Base-by-base conservation (phyloP, 2,113 vertebrate genomes). In the Caloenas nicobarica region DNA sequence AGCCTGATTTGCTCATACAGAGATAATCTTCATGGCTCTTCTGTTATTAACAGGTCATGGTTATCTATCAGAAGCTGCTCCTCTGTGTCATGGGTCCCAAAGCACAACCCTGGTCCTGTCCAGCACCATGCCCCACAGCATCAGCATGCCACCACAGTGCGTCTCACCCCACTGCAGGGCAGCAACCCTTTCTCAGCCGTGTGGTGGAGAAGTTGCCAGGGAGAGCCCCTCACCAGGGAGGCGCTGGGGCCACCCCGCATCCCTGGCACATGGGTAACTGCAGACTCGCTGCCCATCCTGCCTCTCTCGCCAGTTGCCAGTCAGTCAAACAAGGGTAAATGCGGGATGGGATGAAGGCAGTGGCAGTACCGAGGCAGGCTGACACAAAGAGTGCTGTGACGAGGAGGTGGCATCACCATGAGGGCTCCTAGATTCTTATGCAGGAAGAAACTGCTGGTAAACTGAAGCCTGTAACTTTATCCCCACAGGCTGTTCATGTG, bases 221-320 rank as follows among this genome's bases (percentile, higher is more conserved):
- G 15, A 74, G 12, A 86, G 40, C 4, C 21, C 10, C 10, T 64
- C 10, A 10, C 2, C 10, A 13, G 19, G 21, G 10, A 15, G 53
- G 7, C 3, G 3, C 10, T 21, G 6, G 3, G 28, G 13, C 5
- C 46, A 15, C 7, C 3, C 31, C 34, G 28, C 16, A 5, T 21
- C 31, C 9, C 29, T 0, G 4, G 54, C 61, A 48, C 17, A 26
- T 0, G 1, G 17, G 14, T 50, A 33, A 33, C 17, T 0, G 0
- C 62, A 56, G 2, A 17, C 34, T 5, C 5, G 2, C 29, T 7
- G 2, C 58, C n/a, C 25, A 12, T 65, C 40, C 56, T 70, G 22
- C 44, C 34, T 29, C 50, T 51, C 28, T 73, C 7, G 9, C 11
- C 6, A 2, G 33, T 33, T 71, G 42, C 28, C 50, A 13, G 23